A percentile compares a stretch with the other conserved stretches of the same genome.
Evolutionary conservation across 2,888 invertebrate genomes (phyloP).

Genomic region (Galerucella pusilla): DNA sequence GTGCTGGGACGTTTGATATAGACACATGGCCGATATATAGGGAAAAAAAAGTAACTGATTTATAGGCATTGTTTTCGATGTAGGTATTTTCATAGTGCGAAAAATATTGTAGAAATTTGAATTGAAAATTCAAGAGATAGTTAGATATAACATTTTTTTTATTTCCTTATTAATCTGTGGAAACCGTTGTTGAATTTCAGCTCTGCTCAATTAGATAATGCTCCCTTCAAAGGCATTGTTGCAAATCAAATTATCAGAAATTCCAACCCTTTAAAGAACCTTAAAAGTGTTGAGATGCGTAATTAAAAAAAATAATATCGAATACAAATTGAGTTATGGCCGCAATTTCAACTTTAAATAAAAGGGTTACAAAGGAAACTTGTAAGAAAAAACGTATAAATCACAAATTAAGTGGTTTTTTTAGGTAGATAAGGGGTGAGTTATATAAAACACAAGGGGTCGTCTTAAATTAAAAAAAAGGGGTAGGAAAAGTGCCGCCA

Average conservation of each 20-base stretch:
- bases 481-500: conserved; percentile 45
- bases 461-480: conserved; percentile 54
- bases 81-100: neutral
- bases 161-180: neutral
- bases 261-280: conserved; percentile 55
- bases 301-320: conserved; percentile 66
- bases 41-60: conserved; percentile 31
- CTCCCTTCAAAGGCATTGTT: conserved; percentile 49
- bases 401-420: conserved; percentile 61
- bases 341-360: conserved; percentile 64
- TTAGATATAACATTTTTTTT: neutral
- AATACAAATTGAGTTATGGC: conserved; percentile 65
- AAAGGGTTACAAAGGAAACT: conserved; percentile 57
- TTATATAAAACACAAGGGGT: conserved; percentile 46
- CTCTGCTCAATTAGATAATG: conserved; percentile 51
- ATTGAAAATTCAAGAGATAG: no score
- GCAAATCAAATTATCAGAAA: conserved; percentile 62
- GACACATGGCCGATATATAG: conserved; percentile 48
- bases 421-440: conserved; percentile 53
- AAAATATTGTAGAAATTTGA: neutral
- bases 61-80: conserved; percentile 22
- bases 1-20: conserved; percentile 53
- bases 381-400: conserved; percentile 58
- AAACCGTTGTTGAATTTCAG: conserved; percentile 45
- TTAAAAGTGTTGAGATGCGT: conserved; percentile 62